Conservation (phyloP, 2,113 vertebrate genomes). For the Saccopteryx leptura region DNA sequence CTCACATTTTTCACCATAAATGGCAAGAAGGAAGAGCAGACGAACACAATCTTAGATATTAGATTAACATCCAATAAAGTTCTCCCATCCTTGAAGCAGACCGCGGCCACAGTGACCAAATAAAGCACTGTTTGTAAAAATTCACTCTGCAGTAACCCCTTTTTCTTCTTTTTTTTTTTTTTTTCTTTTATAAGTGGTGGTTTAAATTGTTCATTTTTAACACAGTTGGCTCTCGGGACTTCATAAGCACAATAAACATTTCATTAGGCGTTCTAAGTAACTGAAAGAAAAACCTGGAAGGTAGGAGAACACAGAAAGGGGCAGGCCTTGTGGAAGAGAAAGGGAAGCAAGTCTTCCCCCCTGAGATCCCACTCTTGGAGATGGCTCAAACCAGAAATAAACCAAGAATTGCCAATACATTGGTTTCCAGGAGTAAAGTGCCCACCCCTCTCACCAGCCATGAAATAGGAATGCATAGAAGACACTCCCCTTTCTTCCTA, state of each 20-base stretch:
- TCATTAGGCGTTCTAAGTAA: not conserved
- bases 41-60: conserved; percentile 63
- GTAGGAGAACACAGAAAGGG: not conserved
- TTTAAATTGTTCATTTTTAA: conserved; percentile 39
- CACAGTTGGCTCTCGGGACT: not conserved
- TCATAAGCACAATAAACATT: not conserved
- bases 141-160: not conserved
- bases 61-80: conserved; percentile 71
- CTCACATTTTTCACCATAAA: conserved; percentile 68
- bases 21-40: conserved; percentile 65
- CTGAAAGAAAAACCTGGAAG: not conserved
- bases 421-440: not conserved
- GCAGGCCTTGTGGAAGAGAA: not conserved
- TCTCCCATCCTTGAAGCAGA: not conserved
- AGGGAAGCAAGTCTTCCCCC: not conserved
- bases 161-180: not conserved
- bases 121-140: conserved; percentile 66
- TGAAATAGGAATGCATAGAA: not conserved
- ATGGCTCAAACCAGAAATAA: not conserved
- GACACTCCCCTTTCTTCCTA: not conserved
- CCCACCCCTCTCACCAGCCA: not conserved
- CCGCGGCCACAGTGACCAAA: conserved; percentile 57
- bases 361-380: not conserved
- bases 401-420: not conserved
- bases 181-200: not conserved